Conservation (phyloP, 2,888 invertebrate genomes). For the Sialis lutaria region DNA sequence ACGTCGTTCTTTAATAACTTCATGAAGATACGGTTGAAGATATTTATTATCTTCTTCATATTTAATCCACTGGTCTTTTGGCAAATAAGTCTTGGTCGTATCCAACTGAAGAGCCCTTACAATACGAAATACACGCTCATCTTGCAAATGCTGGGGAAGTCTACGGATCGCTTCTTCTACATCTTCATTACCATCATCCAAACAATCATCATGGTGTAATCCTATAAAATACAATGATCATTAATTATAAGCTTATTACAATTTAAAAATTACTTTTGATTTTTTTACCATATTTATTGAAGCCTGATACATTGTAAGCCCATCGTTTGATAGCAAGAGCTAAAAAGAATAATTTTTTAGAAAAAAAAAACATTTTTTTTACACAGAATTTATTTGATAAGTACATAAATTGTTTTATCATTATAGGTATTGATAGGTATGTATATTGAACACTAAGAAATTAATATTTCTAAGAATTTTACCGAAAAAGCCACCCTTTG, state of each 20-base stretch:
- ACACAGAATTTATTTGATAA: no score
- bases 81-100: slow-evolving; percentile 57
- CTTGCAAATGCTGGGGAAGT: slow-evolving; percentile 50
- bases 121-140: slow-evolving; percentile 74
- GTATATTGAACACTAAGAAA: no score
- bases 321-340: not conserved
- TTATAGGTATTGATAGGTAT: no score
- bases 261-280: no score
- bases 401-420: no score
- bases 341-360: no score
- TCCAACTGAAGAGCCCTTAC: slow-evolving; percentile 68
- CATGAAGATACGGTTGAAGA: slow-evolving; percentile 57
- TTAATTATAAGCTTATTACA: slow-evolving; percentile 52
- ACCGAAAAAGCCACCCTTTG: no score
- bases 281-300: slow-evolving; percentile 50
- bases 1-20: slow-evolving; percentile 59
- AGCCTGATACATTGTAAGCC: slow-evolving; percentile 60
- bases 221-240: slow-evolving; percentile 71
- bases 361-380: no score
- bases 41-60: slow-evolving; percentile 72
- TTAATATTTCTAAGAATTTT: no score
- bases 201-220: slow-evolving; percentile 64
- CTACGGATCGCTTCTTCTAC: slow-evolving; percentile 70
- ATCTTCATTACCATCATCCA: slow-evolving; percentile 43
- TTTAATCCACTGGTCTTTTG: slow-evolving; percentile 84